Evolutionary conservation across 2,888 invertebrate genomes (phyloP).

Genomic region (Isoperla grammatica): DNA sequence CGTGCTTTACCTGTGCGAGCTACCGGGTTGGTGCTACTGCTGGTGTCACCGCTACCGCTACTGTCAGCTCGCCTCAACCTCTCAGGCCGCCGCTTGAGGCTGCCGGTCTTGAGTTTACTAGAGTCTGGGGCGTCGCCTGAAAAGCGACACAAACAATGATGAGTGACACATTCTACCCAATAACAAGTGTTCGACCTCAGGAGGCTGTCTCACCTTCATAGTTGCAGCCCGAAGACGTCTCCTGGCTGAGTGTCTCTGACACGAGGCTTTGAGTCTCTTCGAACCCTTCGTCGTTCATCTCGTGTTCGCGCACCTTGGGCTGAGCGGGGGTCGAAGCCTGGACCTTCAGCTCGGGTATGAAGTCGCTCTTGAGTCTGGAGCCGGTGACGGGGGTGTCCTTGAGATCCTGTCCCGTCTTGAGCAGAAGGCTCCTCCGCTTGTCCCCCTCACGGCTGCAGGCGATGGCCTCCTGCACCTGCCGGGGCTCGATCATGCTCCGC

Average conservation of each 20-base stretch:
- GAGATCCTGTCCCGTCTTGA: constrained; percentile 7
- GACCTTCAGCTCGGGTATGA: constrained; percentile 47
- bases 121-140: constrained; percentile 18
- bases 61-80: constrained; percentile 40
- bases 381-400: not conserved
- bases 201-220: constrained; percentile 47
- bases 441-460: constrained; percentile 27
- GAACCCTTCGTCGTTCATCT: constrained; percentile 82
- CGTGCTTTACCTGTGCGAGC: too few species aligned
- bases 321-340: constrained; percentile 45
- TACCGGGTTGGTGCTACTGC: constrained; percentile 39
- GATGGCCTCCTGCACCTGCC: constrained; percentile 40
- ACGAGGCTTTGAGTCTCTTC: constrained; percentile 85
- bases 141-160: too few species aligned
- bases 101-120: not conserved
- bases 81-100: constrained; percentile 25
- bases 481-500: constrained; percentile 46
- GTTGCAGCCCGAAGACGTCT: constrained; percentile 64
- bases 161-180: too few species aligned
- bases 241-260: constrained; percentile 80
- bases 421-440: constrained; percentile 17
- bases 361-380: constrained; percentile 34
- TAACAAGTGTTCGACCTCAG: too few species aligned
- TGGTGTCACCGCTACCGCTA: constrained; percentile 47
- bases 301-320: constrained; percentile 52